phyloP scores from a whole-genome alignment of 1,140 invertebrate species.

The Lanistes nyassanus region DNA sequence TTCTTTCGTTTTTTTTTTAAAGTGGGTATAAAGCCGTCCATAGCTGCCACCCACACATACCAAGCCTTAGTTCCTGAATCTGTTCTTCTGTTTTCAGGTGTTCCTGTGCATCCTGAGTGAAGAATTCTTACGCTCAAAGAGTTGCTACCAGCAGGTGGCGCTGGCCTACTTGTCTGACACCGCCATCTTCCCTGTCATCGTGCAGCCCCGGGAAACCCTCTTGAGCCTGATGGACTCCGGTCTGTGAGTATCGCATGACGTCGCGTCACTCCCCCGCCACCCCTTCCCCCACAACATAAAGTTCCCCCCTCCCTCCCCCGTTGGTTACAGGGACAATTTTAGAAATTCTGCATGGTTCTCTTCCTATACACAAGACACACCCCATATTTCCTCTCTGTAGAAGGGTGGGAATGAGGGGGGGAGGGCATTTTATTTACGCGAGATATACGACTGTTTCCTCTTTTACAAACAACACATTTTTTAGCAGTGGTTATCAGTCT shows the following conservation, averaged over 20 bases:
- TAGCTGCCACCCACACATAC: slow-evolving; percentile 32
- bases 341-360: background rate
- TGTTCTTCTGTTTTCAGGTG: slow-evolving; percentile 38
- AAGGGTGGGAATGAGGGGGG: background rate
- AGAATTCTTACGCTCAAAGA: slow-evolving; percentile 49
- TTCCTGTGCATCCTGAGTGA: slow-evolving; percentile 50
- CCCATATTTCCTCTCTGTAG: background rate
- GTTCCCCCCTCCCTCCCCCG: background rate
- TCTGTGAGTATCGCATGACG: slow-evolving; percentile 45
- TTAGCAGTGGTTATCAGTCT: too few species aligned
- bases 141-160: slow-evolving; percentile 56
- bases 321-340: background rate
- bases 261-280: background rate
- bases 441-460: too few species aligned
- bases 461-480: too few species aligned
- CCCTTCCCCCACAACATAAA: background rate
- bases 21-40: slow-evolving; percentile 35
- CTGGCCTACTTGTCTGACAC: slow-evolving; percentile 57
- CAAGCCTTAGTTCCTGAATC: slow-evolving; percentile 22
- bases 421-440: too few species aligned
- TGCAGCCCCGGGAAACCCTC: slow-evolving; percentile 38
- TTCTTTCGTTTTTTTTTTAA: background rate
- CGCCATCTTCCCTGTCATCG: slow-evolving; percentile 54
- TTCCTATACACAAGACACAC: background rate
- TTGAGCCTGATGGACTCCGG: slow-evolving; percentile 50